phyloP scores from a whole-genome alignment of 2,888 invertebrate species.

The Limulus polyphemus region DNA sequence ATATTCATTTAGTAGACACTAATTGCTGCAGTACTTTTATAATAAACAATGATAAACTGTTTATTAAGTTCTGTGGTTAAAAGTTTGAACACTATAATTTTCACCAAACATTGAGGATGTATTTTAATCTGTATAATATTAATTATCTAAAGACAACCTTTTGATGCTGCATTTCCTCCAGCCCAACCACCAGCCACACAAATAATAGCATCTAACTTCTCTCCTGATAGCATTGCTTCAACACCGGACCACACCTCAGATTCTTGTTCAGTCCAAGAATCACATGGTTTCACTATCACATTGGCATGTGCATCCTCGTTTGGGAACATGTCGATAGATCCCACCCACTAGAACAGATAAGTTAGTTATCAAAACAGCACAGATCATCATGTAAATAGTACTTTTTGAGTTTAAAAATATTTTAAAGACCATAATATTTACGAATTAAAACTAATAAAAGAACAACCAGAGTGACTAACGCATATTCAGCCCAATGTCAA shows the following conservation, averaged over 20 bases:
- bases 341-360: constrained; percentile 52
- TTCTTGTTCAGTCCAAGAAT: constrained; percentile 64
- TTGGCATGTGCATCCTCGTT: constrained; percentile 81
- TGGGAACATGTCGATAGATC: constrained; percentile 67
- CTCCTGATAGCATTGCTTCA: constrained; percentile 48
- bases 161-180: constrained; percentile 69
- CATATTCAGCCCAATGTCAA: constrained; percentile 6
- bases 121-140: neutral
- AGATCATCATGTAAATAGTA: constrained; percentile 2
- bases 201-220: constrained; percentile 84
- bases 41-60: neutral
- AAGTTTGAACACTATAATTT: too few relatives aligned
- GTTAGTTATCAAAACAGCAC: neutral
- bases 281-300: constrained; percentile 60
- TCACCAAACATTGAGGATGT: too few relatives aligned
- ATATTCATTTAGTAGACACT: too few relatives aligned
- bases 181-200: constrained; percentile 99
- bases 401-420: constrained; percentile 4
- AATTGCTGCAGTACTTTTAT: neutral
- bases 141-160: constrained; percentile 40
- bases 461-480: constrained; percentile 9
- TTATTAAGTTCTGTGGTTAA: neutral
- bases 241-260: constrained; percentile 54
- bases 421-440: neutral
- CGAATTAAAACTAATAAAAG: constrained; percentile 10